Evolutionary conservation across 1,140 invertebrate genomes (phyloP), one percentile per base, ranked within the genome.

Genomic region (Pantala flavescens): DNA sequence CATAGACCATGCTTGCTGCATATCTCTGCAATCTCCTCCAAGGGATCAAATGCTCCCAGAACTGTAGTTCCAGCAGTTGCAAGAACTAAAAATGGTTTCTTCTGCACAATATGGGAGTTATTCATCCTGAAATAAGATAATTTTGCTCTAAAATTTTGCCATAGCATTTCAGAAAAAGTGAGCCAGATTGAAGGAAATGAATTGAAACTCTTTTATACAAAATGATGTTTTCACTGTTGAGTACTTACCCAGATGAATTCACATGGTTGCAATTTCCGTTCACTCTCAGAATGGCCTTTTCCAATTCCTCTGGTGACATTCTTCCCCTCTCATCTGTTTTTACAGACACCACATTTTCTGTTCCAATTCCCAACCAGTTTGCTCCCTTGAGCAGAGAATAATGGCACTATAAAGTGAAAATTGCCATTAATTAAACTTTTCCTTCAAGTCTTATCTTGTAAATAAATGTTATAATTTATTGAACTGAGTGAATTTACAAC

Each of bases 311-410:
- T 0, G 86, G 78, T 7, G 86, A 79, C 89, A 94, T 93, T 71
- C 87, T 85, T 10, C 91, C 91, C 0, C 79, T 74, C 0, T 84
- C 79, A 80, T 94, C 91, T 0, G 88, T 89, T 77, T 87, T 86
- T 0, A 96, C 87, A 77, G 86, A 80, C 28, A 88, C 80, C 7
- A 93, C 86, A 80, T 90, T 90, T 24, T 95, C 88, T 0, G 87
- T 90, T 0, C 94, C 94, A 24, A 95, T 82, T 0, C 94, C 94
- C 11, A 96, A 81, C 88, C 93, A 91, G 78, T 93, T 88, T 0
- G 90, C 88, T 3, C 86, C 88, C 83, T 94, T 94, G 77, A 87
- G 85, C 19, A 96, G 88, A 0, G 95, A 97, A 81, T 97, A 98
- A 82, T 98, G 96, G 91, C 84, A 90, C 88, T 80, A 24, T 76